phyloP scores from a whole-genome alignment of 2,888 invertebrate genomes.

The Leptopilina syphax region DNA sequence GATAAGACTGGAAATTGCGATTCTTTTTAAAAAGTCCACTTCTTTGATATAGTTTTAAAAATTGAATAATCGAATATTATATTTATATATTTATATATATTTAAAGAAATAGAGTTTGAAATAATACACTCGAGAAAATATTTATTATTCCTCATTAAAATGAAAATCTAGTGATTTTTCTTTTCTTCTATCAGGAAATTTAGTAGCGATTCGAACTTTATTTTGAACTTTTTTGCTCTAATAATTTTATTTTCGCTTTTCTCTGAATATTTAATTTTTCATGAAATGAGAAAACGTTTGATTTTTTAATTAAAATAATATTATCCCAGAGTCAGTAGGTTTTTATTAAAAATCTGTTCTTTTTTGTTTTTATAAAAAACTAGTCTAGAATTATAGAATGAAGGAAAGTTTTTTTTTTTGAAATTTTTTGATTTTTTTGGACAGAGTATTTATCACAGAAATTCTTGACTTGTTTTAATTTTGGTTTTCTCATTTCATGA shows the following conservation, averaged over 20 bases:
- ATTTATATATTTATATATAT: neutral
- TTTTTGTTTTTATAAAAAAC: conserved; percentile 4
- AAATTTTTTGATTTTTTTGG: conserved; percentile 32
- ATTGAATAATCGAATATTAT: conserved; percentile 18
- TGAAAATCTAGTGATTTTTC: neutral
- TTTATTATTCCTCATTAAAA: conserved; percentile 15
- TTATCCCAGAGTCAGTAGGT: neutral
- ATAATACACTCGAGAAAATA: conserved; percentile 31
- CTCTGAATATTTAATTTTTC: neutral
- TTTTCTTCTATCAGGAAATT: neutral
- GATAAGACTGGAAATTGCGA: conserved; percentile 12
- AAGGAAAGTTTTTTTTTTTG: neutral
- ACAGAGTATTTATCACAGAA: conserved; percentile 37
- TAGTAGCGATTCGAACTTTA: conserved; percentile 3
- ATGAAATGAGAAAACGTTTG: conserved; percentile 23
- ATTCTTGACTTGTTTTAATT: neutral
- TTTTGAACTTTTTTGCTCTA: conserved; percentile 19
- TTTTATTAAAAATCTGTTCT: neutral
- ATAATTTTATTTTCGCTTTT: neutral
- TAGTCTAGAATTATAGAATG: neutral
- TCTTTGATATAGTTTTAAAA: conserved; percentile 37
- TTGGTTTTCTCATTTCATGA: conserved; percentile 17
- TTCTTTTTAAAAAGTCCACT: neutral
- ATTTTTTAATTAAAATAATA: neutral
- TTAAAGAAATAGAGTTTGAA: conserved; percentile 17